These are phyloP conservation scores for Chrysina gloriosa DNA, from an alignment of 2,888 invertebrate genomes.

Conservation along the genomic window DNA sequence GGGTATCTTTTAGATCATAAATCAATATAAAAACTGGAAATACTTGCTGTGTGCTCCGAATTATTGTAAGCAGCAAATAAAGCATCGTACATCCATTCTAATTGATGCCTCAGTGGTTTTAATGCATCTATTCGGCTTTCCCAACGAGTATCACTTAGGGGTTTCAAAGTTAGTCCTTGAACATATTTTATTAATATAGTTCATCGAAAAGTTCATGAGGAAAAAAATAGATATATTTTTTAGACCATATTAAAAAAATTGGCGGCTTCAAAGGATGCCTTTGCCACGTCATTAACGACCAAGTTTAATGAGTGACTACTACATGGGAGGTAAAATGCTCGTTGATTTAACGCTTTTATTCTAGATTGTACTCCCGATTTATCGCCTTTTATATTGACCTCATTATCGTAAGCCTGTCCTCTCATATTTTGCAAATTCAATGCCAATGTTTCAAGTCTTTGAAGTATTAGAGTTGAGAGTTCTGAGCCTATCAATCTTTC, in stretches of 20 bases:
- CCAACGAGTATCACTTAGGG: slow-evolving; percentile 36
- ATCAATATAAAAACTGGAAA: too few relatives aligned
- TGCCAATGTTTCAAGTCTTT: slow-evolving; percentile 42
- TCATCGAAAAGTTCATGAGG: slow-evolving; percentile 44
- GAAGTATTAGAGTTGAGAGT: slow-evolving; percentile 49
- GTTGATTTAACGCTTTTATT: slow-evolving; percentile 45
- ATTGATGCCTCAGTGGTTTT: not conserved
- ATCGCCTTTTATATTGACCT: slow-evolving; percentile 46
- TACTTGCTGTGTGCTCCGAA: too few relatives aligned
- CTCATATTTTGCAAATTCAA: slow-evolving; percentile 44
- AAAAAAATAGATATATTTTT: not conserved
- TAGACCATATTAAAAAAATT: not conserved
- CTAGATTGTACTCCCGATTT: slow-evolving; percentile 44
- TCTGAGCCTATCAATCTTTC: slow-evolving; percentile 41
- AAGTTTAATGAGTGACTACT: slow-evolving; percentile 49
- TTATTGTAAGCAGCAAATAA: too few relatives aligned
- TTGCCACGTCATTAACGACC: slow-evolving; percentile 49
- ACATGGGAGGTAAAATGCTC: slow-evolving; percentile 51
- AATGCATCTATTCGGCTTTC: slow-evolving; percentile 1
- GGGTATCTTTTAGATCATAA: too few relatives aligned
- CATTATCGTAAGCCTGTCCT: slow-evolving; percentile 50
- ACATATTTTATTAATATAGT: slow-evolving; percentile 45
- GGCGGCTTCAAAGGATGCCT: slow-evolving; percentile 36
- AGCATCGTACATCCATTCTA: too few relatives aligned
- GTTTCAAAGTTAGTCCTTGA: slow-evolving; percentile 45